A percentile compares a stretch with the other conserved stretches of the same genome.
phyloP scores from a whole-genome alignment of 2,113 vertebrate species.

The Setophaga kirtlandii region DNA sequence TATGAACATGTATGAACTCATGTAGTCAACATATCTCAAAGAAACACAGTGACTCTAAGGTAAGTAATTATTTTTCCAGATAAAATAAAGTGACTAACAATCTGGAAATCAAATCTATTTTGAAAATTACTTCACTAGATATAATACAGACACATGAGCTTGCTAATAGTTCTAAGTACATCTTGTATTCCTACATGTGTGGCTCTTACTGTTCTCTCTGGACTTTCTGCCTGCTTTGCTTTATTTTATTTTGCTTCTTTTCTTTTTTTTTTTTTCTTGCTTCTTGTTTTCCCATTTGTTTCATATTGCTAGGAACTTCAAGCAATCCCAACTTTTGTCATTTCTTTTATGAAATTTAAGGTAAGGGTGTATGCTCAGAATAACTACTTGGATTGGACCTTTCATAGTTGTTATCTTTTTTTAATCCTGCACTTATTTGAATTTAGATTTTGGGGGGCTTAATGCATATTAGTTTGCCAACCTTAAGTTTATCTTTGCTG shows the following conservation, averaged over 20 bases:
- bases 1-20: not conserved
- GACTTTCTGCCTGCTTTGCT: constrained; percentile 20
- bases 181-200: not conserved
- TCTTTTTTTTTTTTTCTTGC: not conserved
- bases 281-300: constrained; percentile 59
- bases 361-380: constrained; percentile 79
- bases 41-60: not conserved
- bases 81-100: not conserved
- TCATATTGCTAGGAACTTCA: constrained; percentile 82
- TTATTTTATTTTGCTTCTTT: constrained; percentile 50
- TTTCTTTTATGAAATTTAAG: constrained; percentile 86
- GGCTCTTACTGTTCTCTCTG: not conserved
- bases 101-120: not conserved
- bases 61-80: not conserved
- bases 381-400: not conserved
- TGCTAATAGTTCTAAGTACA: not conserved
- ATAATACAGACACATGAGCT: not conserved
- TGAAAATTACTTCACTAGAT: not conserved
- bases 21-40: not conserved
- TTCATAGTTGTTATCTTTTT: not conserved
- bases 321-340: constrained; percentile 86
- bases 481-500: constrained; percentile 29
- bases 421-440: not conserved
- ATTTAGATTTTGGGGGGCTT: not conserved
- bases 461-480: not conserved